Conservation (phyloP, 2,888 invertebrate genomes). For the Trichacis sp. region DNA sequence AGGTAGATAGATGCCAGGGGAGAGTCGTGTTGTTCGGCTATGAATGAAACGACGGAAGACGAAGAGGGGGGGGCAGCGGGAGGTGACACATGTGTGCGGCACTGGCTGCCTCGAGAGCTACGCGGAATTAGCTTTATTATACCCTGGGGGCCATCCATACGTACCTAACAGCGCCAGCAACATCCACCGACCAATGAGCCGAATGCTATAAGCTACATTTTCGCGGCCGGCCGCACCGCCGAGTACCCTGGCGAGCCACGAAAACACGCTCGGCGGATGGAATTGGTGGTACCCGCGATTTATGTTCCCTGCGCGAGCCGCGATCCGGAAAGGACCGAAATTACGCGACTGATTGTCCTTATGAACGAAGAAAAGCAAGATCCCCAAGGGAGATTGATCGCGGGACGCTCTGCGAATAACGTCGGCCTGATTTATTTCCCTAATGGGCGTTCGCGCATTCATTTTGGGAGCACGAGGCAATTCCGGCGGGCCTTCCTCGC, state of each 20-base stretch:
- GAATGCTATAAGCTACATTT: slow-evolving; percentile 62
- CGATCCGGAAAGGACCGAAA: background rate
- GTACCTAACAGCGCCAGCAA: slow-evolving; percentile 59
- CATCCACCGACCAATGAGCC: slow-evolving; percentile 59
- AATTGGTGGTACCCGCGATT: slow-evolving; percentile 28
- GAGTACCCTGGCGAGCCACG: slow-evolving; percentile 45
- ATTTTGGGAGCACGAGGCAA: slow-evolving; percentile 66
- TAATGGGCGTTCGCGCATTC: slow-evolving; percentile 69
- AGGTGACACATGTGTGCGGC: slow-evolving; percentile 66
- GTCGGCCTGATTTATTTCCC: slow-evolving; percentile 68
- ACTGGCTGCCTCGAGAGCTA: slow-evolving; percentile 66
- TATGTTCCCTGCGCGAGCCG: slow-evolving; percentile 12
- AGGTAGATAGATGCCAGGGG: slow-evolving; percentile 54
- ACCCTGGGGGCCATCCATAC: slow-evolving; percentile 67
- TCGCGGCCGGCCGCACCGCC: slow-evolving; percentile 55
- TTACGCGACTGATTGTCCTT: slow-evolving; percentile 2
- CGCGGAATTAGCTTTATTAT: slow-evolving; percentile 68
- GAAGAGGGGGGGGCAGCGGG: slow-evolving; percentile 45
- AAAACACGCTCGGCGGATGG: slow-evolving; percentile 50
- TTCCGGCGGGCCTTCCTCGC: slow-evolving; percentile 60
- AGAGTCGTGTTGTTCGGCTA: slow-evolving; percentile 41
- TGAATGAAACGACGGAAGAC: slow-evolving; percentile 39
- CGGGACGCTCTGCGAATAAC: slow-evolving; percentile 67
- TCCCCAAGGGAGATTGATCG: slow-evolving; percentile 59
- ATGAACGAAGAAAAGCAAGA: slow-evolving; percentile 30